Evolutionary conservation across 1,140 invertebrate genomes (phyloP).

Genomic region (Rhyacophila brunnea): DNA sequence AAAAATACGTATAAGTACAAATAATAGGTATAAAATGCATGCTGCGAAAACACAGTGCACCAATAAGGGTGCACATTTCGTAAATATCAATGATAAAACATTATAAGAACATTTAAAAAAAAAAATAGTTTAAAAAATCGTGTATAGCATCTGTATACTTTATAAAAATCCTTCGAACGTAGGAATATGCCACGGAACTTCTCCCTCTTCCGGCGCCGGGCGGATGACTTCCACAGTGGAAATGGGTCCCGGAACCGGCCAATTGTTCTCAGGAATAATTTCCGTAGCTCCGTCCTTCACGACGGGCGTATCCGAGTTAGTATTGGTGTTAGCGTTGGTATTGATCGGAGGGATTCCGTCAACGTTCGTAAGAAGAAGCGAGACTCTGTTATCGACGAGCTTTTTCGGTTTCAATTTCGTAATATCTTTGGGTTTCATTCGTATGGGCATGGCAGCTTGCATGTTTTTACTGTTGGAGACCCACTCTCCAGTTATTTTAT

Average conservation of each 20-base stretch:
- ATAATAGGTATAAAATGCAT: too few relatives aligned
- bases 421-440: slow-evolving; percentile 10
- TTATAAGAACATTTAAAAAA: too few relatives aligned
- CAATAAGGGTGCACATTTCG: too few relatives aligned
- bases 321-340: slow-evolving; percentile 8
- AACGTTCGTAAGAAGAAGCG: background rate
- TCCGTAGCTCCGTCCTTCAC: background rate
- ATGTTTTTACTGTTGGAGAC: slow-evolving; percentile 6
- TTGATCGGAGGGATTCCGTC: background rate
- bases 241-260: background rate
- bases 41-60: too few relatives aligned
- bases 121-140: too few relatives aligned
- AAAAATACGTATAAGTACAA: too few relatives aligned
- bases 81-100: too few relatives aligned
- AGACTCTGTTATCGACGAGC: slow-evolving; percentile 1
- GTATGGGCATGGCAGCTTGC: slow-evolving; percentile 2
- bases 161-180: slow-evolving; percentile 27
- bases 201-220: slow-evolving; percentile 4
- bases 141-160: background rate
- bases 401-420: slow-evolving; percentile 9
- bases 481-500: slow-evolving; percentile 43
- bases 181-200: slow-evolving; percentile 22
- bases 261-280: background rate
- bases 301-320: background rate
- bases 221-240: background rate